Evolutionary conservation across 2,888 invertebrate species (phyloP), one percentile per base, ranked within the genome.

Genomic region (Hoplodrina ambigua): DNA sequence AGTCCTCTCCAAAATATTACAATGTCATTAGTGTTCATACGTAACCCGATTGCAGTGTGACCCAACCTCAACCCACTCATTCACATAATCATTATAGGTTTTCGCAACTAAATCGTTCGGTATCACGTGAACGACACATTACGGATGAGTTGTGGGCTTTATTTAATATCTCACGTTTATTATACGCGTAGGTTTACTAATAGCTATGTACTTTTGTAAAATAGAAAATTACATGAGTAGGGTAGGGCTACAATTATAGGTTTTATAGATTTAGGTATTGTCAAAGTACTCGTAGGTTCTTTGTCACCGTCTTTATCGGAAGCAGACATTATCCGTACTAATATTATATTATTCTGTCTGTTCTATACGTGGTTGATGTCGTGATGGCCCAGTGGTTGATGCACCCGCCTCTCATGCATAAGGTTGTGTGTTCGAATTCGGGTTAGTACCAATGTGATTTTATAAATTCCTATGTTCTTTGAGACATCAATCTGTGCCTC

Each of bases 81-180:
- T 81, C 84, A 77, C 74, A 77, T 83, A 82, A 86, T 85, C 82
- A 86, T 84, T 81, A 83, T 66, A 71, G 81, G 76, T 81, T 85
- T 77, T 76, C 72, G 78, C 75, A 80, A 81, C 80, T 75, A 80
- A 87, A 85, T 84, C 72, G 83, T 77, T 69, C 15, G 17, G 75
- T 74, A 86, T 82, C 86, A 87, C 84, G 85, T 82, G 80, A 87
- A 75, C 72, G 70, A 75, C 73, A 78, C 82, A 86, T 86, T 83
- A 87, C 63, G 56, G 71, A 81, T 78, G 80, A 82, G 69, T 72
- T 75, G 74, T 78, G 72, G 66, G 49, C 50, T 77, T 73, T 74
- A 81, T 76, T 74, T 72, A 64, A 83, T 79, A 78, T 69, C 63
- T 61, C 33, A 55, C 57, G 30, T 54, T 58, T 25, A 66, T 66